Percentiles rank a stretch among this genome's conserved stretches.
phyloP scores from a whole-genome alignment of 1,140 invertebrate species.

The Drosophila lacteicornis region DNA sequence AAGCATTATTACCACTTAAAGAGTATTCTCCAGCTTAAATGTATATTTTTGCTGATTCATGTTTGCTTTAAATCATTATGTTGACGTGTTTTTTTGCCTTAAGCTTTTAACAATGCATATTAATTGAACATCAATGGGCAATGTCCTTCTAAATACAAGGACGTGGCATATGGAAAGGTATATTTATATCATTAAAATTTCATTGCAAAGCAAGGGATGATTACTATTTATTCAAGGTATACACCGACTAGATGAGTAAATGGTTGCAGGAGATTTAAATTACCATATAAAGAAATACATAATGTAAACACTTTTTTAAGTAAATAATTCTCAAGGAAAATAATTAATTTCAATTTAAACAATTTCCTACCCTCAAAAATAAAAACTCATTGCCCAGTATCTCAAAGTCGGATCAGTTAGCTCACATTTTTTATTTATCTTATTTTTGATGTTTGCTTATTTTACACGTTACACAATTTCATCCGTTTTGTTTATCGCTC shows the following conservation, averaged over 20 bases:
- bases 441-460: constrained; percentile 24
- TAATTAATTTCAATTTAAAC: neutral
- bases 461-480: constrained; percentile 42
- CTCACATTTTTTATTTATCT: neutral
- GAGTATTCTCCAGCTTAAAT: neutral
- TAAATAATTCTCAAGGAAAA: neutral
- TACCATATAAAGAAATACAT: neutral
- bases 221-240: neutral
- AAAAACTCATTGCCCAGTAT: neutral
- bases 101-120: constrained; percentile 70
- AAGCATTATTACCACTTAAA: neutral
- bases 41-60: neutral
- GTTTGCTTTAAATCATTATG: constrained; percentile 22
- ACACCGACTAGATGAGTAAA: neutral
- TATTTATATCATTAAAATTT: constrained; percentile 29
- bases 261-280: neutral
- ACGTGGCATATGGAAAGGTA: constrained; percentile 33
- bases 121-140: constrained; percentile 53
- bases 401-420: neutral
- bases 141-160: constrained; percentile 46
- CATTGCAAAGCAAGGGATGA: neutral
- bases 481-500: constrained; percentile 26
- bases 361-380: neutral
- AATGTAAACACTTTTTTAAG: too few relatives aligned
- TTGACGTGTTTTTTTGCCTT: constrained; percentile 30